Evolutionary conservation across 2,797 vertebrate genomes (phyloP).

Genomic region (Poeciliopsis paucimaculata): DNA sequence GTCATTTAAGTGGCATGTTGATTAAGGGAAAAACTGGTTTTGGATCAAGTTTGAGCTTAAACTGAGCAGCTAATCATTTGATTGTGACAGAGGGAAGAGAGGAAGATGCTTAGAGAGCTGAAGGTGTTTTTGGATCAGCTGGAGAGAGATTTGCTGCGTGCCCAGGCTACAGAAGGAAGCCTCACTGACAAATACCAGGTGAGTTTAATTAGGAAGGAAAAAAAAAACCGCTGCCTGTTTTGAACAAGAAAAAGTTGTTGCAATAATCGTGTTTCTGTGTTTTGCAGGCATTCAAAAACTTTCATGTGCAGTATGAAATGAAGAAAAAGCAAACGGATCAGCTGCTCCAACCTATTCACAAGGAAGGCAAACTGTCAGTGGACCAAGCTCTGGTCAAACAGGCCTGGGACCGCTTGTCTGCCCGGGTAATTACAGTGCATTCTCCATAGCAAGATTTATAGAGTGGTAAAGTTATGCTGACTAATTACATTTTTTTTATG

Average conservation of each 20-base stretch:
- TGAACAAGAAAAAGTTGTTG: neutral
- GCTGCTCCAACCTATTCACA: constrained; percentile 86
- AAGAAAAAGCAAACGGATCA: constrained; percentile 92
- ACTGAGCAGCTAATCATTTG: constrained; percentile 19
- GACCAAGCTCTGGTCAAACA: constrained; percentile 97
- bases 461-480: constrained; percentile 15
- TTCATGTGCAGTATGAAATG: constrained; percentile 92
- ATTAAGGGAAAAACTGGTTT: constrained; percentile 1
- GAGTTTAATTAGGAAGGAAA: constrained; percentile 17
- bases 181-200: constrained; percentile 95
- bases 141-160: constrained; percentile 91
- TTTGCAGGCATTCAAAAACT: constrained; percentile 89
- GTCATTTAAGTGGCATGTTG: constrained; percentile 14
- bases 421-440: constrained; percentile 81
- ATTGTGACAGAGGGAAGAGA: constrained; percentile 88
- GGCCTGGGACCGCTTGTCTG: constrained; percentile 92
- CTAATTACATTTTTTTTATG: neutral
- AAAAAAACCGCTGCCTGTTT: neutral
- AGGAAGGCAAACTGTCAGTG: constrained; percentile 93
- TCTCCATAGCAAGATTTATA: constrained; percentile 25
- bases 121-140: constrained; percentile 96
- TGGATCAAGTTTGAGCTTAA: constrained; percentile 27
- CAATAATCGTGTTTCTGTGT: constrained; percentile 2
- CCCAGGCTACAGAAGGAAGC: constrained; percentile 88
- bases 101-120: constrained; percentile 88